Percentiles rank a stretch among this genome's conserved stretches.
These are phyloP conservation scores for Sebastes kiyomatsui DNA, from an alignment of 2,797 vertebrate genomes.

Conservation along the genomic window DNA sequence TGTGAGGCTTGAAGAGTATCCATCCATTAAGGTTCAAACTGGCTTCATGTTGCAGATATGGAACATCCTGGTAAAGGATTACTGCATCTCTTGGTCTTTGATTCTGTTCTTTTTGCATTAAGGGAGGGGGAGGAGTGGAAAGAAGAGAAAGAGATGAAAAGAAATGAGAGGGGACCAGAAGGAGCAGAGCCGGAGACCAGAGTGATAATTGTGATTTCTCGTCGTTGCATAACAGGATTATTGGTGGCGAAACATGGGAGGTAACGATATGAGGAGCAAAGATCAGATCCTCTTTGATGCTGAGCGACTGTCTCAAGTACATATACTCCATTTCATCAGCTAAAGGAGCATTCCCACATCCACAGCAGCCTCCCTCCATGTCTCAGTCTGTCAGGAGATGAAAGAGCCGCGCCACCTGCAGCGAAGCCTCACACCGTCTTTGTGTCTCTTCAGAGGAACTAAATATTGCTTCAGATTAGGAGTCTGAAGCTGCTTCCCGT, in stretches of 20 bases:
- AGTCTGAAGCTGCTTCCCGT: background rate
- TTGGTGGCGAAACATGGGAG: background rate
- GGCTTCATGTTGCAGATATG: background rate
- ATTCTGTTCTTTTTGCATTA: background rate
- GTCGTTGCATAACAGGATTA: background rate
- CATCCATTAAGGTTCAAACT: background rate
- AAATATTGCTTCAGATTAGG: background rate
- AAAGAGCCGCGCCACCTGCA: too few relatives aligned
- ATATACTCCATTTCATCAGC: background rate
- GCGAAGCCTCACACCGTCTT: too few relatives aligned
- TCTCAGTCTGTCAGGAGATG: too few relatives aligned
- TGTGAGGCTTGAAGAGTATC: background rate
- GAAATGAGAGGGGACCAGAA: background rate
- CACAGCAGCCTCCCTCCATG: background rate
- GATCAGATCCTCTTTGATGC: constrained; percentile 20
- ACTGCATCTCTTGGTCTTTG: background rate
- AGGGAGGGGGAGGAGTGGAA: background rate
- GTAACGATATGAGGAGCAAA: background rate
- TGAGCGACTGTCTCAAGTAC: background rate
- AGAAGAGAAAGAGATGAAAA: background rate
- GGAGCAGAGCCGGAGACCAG: background rate
- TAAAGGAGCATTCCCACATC: background rate
- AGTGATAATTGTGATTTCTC: background rate
- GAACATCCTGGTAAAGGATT: background rate
- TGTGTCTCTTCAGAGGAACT: background rate